Conservation (phyloP, 2,797 vertebrate species). For the Limnodromus scolopaceus region DNA sequence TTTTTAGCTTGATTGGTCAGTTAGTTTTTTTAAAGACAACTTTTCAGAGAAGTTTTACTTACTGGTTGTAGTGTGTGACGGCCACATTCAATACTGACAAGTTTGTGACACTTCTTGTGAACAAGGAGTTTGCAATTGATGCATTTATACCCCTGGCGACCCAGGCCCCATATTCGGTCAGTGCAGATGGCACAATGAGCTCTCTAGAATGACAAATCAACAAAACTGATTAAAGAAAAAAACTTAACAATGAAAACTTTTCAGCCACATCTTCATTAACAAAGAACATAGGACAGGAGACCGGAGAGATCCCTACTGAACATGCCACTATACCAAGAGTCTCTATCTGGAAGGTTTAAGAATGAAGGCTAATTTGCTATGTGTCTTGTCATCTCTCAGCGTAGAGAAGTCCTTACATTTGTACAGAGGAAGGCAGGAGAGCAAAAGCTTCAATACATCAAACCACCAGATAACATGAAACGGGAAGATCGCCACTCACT, state of each 20-base stretch:
- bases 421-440: not conserved
- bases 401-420: not conserved
- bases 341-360: not conserved
- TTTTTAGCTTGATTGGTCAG: not conserved
- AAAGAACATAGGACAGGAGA: not conserved
- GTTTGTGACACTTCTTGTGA: slow-evolving; percentile 98
- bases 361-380: not conserved
- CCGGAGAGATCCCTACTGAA: not conserved
- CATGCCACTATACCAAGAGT: not conserved
- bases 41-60: slow-evolving; percentile 38
- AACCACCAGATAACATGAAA: not conserved
- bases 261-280: not conserved
- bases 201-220: slow-evolving; percentile 78
- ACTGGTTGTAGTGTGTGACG: slow-evolving; percentile 82
- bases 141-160: slow-evolving; percentile 97
- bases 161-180: slow-evolving; percentile 97
- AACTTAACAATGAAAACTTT: not conserved
- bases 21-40: not conserved
- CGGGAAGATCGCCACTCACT: not conserved
- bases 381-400: not conserved
- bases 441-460: not conserved
- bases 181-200: slow-evolving; percentile 98
- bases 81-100: slow-evolving; percentile 92
- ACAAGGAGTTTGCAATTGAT: slow-evolving; percentile 98
- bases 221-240: not conserved